Evolutionary conservation across 2,888 invertebrate species (phyloP).

Genomic region (Ypsolopha sequella): DNA sequence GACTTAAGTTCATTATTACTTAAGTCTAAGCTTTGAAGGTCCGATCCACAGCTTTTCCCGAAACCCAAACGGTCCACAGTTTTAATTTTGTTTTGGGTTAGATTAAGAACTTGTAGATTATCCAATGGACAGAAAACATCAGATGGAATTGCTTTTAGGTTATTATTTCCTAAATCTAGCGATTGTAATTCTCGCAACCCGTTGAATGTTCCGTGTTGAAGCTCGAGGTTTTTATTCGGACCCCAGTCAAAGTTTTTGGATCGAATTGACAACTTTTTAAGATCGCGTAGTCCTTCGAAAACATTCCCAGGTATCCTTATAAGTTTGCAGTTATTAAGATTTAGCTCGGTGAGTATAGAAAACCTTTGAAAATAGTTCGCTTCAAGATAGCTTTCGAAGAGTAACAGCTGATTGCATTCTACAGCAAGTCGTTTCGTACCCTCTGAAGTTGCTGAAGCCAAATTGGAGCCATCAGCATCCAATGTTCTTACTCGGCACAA

Average conservation of each 20-base stretch:
- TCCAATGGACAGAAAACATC: constrained; percentile 84
- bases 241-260: constrained; percentile 87
- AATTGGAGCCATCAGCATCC: constrained; percentile 76
- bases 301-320: constrained; percentile 81
- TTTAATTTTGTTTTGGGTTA: constrained; percentile 85
- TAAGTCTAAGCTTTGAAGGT: constrained; percentile 82
- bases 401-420: constrained; percentile 81
- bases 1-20: constrained; percentile 83
- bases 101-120: constrained; percentile 84
- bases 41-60: constrained; percentile 73
- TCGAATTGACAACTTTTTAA: constrained; percentile 83
- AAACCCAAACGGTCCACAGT: constrained; percentile 83
- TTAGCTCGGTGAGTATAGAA: constrained; percentile 80
- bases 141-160: constrained; percentile 82
- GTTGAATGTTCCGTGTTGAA: constrained; percentile 78
- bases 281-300: constrained; percentile 84
- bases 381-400: constrained; percentile 83
- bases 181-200: constrained; percentile 83
- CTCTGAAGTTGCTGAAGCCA: constrained; percentile 73
- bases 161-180: constrained; percentile 84
- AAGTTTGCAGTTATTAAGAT: constrained; percentile 84
- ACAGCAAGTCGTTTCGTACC: constrained; percentile 80
- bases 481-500: constrained; percentile 79
- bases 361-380: constrained; percentile 81
- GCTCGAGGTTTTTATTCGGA: constrained; percentile 79